These are phyloP conservation scores for Rosalia funebris DNA, from an alignment of 2,888 invertebrate species.

Conservation along the genomic window DNA sequence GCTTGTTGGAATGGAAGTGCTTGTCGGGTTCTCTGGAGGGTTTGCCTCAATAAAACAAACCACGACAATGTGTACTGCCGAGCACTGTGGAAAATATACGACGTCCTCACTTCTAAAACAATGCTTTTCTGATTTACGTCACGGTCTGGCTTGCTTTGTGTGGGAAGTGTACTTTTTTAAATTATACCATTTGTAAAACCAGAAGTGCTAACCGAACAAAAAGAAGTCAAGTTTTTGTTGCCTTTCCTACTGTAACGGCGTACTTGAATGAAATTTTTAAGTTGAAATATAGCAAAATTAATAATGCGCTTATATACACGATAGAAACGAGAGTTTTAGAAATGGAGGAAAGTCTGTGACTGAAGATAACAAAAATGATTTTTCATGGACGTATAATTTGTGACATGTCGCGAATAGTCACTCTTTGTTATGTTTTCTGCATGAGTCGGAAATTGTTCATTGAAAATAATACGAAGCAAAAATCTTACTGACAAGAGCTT, in stretches of 20 bases:
- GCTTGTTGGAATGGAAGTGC: constrained; percentile 13
- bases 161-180: constrained; percentile 55
- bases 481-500: no score
- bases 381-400: neutral
- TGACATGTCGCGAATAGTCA: neutral
- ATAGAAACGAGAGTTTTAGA: neutral
- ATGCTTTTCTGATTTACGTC: constrained; percentile 56
- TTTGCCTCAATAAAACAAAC: constrained; percentile 35
- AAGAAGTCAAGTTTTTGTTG: constrained; percentile 45
- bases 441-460: no score
- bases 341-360: neutral
- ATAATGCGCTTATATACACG: no score
- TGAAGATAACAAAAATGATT: neutral
- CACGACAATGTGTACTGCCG: constrained; percentile 36
- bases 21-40: constrained; percentile 25
- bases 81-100: constrained; percentile 41
- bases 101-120: constrained; percentile 52
- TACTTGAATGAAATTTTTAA: constrained; percentile 45
- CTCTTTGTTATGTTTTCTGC: no score
- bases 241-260: constrained; percentile 37
- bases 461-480: no score
- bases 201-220: constrained; percentile 54
- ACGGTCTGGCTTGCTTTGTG: constrained; percentile 42
- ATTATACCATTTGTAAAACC: constrained; percentile 56
- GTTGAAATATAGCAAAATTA: constrained; percentile 28